Evolutionary conservation across 2,113 vertebrate species (phyloP).

Genomic region (Anhinga rufa): DNA sequence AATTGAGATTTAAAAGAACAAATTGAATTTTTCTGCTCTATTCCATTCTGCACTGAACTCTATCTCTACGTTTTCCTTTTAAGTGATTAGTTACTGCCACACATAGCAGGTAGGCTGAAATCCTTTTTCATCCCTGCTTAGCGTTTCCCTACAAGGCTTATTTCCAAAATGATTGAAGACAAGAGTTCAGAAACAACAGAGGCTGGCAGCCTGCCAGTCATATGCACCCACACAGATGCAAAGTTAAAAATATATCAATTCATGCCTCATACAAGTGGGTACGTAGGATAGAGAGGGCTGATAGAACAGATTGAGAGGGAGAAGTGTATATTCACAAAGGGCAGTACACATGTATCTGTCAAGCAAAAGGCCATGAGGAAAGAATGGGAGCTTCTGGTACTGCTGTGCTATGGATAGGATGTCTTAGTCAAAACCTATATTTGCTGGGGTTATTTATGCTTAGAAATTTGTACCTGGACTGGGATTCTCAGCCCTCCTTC

Average conservation of each 20-base stretch:
- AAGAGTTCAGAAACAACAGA: slow-evolving; percentile 48
- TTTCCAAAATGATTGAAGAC: slow-evolving; percentile 59
- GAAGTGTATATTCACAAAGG: slow-evolving; percentile 35
- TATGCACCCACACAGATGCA: slow-evolving; percentile 57
- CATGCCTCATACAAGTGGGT: slow-evolving; percentile 40
- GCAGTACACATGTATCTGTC: slow-evolving; percentile 41
- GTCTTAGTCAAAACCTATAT: not conserved
- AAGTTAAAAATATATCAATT: slow-evolving; percentile 62
- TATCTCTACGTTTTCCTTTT: not conserved
- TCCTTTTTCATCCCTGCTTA: slow-evolving; percentile 47
- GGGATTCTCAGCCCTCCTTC: not conserved
- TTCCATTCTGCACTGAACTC: slow-evolving; percentile 8
- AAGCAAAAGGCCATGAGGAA: slow-evolving; percentile 8
- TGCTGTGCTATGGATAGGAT: not conserved
- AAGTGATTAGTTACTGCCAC: slow-evolving; percentile 41
- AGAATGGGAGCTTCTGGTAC: not conserved
- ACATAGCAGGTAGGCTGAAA: slow-evolving; percentile 55
- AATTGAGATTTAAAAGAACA: slow-evolving; percentile 9
- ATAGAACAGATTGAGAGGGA: slow-evolving; percentile 44
- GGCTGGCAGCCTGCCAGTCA: slow-evolving; percentile 52
- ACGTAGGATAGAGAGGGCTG: slow-evolving; percentile 25
- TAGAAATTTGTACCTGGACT: not conserved
- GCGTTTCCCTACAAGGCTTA: slow-evolving; percentile 11
- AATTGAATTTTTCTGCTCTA: not conserved
- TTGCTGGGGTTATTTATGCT: not conserved